Conservation (phyloP, 2,113 vertebrate genomes). For the Tamias sibiricus region DNA sequence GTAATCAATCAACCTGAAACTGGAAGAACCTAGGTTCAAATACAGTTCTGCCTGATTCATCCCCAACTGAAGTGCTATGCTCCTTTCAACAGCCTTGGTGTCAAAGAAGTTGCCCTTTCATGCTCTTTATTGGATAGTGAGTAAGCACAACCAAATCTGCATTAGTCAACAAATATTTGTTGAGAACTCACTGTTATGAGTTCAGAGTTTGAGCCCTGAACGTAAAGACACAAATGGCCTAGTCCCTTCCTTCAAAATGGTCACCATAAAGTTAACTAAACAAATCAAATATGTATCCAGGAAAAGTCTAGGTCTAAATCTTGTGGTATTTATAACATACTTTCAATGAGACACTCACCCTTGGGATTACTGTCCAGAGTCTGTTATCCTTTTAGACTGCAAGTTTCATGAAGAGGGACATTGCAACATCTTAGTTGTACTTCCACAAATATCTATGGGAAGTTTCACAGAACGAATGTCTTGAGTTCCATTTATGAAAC, state of each 20-base stretch:
- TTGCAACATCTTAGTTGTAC: not conserved
- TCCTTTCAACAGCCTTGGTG: not conserved
- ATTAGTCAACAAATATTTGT: constrained; percentile 23
- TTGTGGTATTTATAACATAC: not conserved
- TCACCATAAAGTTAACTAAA: constrained; percentile 3
- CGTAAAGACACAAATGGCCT: not conserved
- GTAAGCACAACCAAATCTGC: not conserved
- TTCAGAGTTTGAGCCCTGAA: not conserved
- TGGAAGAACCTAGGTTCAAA: not conserved
- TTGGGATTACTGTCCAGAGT: not conserved
- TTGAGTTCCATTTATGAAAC: not conserved
- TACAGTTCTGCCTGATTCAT: not conserved
- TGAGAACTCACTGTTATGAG: not conserved
- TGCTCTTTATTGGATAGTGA: not conserved
- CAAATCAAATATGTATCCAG: not conserved
- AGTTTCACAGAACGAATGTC: not conserved
- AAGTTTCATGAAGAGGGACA: not conserved
- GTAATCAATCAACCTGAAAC: not conserved
- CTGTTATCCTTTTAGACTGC: not conserved
- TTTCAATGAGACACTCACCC: not conserved
- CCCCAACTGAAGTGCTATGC: not conserved
- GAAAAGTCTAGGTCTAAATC: not conserved
- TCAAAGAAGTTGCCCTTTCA: not conserved
- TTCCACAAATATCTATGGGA: not conserved
- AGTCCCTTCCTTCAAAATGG: not conserved